Evolutionary conservation across 2,797 vertebrate genomes (phyloP).

Genomic region (Coreius guichenoti): DNA sequence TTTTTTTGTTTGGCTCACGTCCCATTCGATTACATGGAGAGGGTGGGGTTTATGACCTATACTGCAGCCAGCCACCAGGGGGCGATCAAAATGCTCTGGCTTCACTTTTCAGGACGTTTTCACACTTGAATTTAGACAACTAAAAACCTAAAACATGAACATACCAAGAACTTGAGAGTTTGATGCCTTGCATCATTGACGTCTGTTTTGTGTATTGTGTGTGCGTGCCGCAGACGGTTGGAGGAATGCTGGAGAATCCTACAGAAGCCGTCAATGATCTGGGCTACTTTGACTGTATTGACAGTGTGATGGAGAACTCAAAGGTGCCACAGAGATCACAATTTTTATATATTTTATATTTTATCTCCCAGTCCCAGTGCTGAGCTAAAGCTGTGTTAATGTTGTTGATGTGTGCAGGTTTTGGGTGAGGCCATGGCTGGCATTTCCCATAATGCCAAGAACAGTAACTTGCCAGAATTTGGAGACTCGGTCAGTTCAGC

Average conservation of each 20-base stretch:
- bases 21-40: neutral
- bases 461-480: slow-evolving; percentile 93
- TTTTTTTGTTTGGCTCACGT: no score
- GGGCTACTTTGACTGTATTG: slow-evolving; percentile 97
- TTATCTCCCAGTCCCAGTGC: neutral
- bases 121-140: no score
- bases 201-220: neutral
- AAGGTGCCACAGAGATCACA: slow-evolving; percentile 78
- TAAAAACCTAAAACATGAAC: neutral
- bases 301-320: slow-evolving; percentile 98
- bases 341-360: neutral
- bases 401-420: slow-evolving; percentile 74
- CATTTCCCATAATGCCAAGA: slow-evolving; percentile 97
- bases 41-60: neutral
- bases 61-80: no score
- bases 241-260: slow-evolving; percentile 93
- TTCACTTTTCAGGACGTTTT: no score
- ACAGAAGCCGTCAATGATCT: slow-evolving; percentile 91
- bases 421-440: slow-evolving; percentile 97
- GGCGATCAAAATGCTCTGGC: no score
- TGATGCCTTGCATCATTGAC: neutral
- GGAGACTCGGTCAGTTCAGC: slow-evolving; percentile 90
- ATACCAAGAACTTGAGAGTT: neutral
- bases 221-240: slow-evolving; percentile 82
- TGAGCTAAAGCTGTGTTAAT: neutral